phyloP scores from a whole-genome alignment of 2,113 vertebrate genomes.

The Asarcornis scutulata region DNA sequence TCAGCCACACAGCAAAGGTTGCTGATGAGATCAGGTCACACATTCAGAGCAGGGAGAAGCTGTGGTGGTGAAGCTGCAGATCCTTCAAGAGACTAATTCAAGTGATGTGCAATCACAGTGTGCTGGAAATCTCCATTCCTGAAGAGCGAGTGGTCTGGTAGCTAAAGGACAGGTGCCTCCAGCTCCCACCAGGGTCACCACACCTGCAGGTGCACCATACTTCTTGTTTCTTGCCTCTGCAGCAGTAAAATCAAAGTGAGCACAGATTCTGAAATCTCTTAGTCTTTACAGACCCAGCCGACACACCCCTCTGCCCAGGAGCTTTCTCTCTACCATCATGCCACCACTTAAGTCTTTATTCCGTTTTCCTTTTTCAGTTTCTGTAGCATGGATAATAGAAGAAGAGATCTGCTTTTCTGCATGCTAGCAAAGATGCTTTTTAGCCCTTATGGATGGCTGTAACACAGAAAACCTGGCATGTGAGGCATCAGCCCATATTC shows the following conservation, averaged over 20 bases:
- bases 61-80: not conserved
- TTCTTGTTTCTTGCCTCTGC: not conserved
- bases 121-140: not conserved
- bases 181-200: fast-evolving
- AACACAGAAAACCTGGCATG: not conserved
- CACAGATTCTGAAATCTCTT: not conserved
- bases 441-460: not conserved
- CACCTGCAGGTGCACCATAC: not conserved
- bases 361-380: not conserved
- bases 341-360: no score
- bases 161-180: not conserved
- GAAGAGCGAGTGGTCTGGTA: not conserved
- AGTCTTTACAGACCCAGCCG: not conserved
- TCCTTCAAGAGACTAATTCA: not conserved
- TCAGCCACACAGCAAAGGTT: not conserved
- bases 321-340: not conserved
- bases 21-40: not conserved
- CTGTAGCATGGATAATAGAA: not conserved
- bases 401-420: not conserved
- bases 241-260: not conserved
- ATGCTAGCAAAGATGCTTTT: not conserved
- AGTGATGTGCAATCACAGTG: not conserved
- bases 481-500: not conserved
- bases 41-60: not conserved
- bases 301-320: not conserved